phyloP scores from a whole-genome alignment of 1,140 invertebrate genomes.

The Planococcus citri region DNA sequence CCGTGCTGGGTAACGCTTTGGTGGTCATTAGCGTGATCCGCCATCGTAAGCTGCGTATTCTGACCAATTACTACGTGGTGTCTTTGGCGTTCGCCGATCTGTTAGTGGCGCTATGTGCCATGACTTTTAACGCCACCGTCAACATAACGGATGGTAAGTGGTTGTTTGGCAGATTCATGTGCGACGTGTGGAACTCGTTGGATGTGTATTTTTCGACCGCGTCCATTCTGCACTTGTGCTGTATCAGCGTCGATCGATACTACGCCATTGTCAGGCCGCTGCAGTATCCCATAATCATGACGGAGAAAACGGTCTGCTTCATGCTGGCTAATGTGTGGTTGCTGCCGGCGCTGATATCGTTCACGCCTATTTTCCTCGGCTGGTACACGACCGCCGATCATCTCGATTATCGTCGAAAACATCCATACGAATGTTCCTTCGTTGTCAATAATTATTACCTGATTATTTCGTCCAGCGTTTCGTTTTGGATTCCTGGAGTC shows the following conservation, averaged over 20 bases:
- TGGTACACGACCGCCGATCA: slow-evolving; percentile 80
- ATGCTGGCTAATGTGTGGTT: slow-evolving; percentile 81
- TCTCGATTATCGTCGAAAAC: slow-evolving; percentile 43
- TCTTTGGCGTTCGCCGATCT: slow-evolving; percentile 84
- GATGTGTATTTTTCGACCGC: slow-evolving; percentile 93
- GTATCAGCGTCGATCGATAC: slow-evolving; percentile 70
- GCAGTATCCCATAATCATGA: slow-evolving; percentile 81
- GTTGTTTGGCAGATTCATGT: slow-evolving; percentile 79
- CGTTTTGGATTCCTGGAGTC: slow-evolving; percentile 87
- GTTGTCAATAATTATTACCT: slow-evolving; percentile 81
- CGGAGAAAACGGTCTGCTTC: slow-evolving; percentile 61
- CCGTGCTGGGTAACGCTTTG: slow-evolving; percentile 73
- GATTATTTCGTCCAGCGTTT: slow-evolving; percentile 78
- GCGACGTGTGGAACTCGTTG: slow-evolving; percentile 87
- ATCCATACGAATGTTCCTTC: slow-evolving; percentile 72
- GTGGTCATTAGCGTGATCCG: slow-evolving; percentile 66
- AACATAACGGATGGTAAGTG: slow-evolving; percentile 63
- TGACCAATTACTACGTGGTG: slow-evolving; percentile 92
- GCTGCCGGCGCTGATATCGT: slow-evolving; percentile 80
- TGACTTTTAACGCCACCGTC: slow-evolving; percentile 89
- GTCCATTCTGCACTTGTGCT: slow-evolving; percentile 86
- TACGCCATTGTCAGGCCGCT: slow-evolving; percentile 79
- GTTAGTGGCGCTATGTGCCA: slow-evolving; percentile 78
- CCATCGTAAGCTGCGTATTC: slow-evolving; percentile 60
- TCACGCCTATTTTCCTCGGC: slow-evolving; percentile 87